Evolutionary conservation across 2,888 invertebrate genomes (phyloP).

Genomic region (Polymixis flavicincta): DNA sequence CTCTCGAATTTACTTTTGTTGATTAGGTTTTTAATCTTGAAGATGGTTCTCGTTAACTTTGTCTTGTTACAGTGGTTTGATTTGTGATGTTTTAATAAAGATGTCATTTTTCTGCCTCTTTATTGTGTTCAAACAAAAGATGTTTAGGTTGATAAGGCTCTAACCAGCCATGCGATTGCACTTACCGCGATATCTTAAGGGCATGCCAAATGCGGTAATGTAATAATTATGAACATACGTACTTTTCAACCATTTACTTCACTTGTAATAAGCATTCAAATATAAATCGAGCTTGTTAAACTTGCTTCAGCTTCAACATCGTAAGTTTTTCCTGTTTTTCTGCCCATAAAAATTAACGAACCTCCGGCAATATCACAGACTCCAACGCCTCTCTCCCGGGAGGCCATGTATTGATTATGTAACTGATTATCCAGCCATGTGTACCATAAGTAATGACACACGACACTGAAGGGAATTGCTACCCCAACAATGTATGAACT

Average conservation of each 20-base stretch:
- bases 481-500: conserved; percentile 31
- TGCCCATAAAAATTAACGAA: conserved; percentile 52
- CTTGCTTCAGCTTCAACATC: background rate
- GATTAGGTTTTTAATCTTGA: conserved; percentile 49
- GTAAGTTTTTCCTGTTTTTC: conserved; percentile 4
- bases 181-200: background rate
- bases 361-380: conserved; percentile 38
- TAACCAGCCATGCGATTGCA: background rate
- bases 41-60: conserved; percentile 33
- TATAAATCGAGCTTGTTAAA: background rate
- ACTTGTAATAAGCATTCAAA: background rate
- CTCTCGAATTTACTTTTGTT: conserved; percentile 35
- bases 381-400: conserved; percentile 55
- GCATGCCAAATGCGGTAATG: background rate
- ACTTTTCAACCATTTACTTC: background rate
- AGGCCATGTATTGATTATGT: conserved; percentile 58
- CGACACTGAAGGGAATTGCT: conserved; percentile 59
- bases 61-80: conserved; percentile 19
- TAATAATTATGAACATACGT: background rate
- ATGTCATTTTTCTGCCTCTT: background rate
- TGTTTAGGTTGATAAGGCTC: background rate
- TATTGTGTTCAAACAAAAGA: background rate
- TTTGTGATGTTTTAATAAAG: conserved; percentile 32
- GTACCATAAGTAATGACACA: conserved; percentile 57
- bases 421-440: conserved; percentile 58